These are phyloP conservation scores for Mixornis gularis DNA, from an alignment of 2,113 vertebrate species.

Conservation along the genomic window DNA sequence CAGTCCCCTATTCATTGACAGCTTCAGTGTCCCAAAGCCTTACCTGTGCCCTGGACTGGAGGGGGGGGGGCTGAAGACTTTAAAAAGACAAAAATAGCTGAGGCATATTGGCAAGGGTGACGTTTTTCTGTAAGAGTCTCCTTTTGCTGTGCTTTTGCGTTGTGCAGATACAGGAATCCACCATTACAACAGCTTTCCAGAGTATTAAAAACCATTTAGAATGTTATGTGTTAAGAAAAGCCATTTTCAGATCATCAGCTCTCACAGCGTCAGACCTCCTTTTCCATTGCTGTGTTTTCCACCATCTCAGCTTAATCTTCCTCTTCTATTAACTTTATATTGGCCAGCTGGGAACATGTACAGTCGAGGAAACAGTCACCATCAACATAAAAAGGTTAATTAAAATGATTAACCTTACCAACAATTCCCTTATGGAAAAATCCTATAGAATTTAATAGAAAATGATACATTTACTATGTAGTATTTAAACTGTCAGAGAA, in stretches of 20 bases:
- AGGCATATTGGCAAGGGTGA: background rate
- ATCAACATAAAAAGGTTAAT: conserved; percentile 66
- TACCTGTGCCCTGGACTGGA: background rate
- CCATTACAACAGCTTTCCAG: background rate
- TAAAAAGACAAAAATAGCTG: background rate
- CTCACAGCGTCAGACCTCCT: background rate
- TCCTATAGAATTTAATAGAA: conserved; percentile 53
- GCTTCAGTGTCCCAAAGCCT: background rate
- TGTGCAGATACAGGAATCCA: background rate
- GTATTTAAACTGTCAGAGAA: conserved; percentile 56
- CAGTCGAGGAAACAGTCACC: conserved; percentile 40
- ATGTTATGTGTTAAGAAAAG: background rate
- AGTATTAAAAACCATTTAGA: conserved; percentile 20
- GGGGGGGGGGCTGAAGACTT: background rate
- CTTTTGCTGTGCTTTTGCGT: background rate
- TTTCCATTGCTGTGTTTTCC: conserved; percentile 13
- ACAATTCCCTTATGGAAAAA: conserved; percentile 46
- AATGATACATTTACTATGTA: conserved; percentile 47
- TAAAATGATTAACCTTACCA: conserved; percentile 62
- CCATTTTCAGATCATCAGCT: conserved; percentile 28
- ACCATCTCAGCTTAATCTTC: conserved; percentile 20
- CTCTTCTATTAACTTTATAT: conserved; percentile 47
- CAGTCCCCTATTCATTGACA: background rate
- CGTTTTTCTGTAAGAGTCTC: background rate
- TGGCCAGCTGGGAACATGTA: conserved; percentile 53